Evolutionary conservation across 1,140 invertebrate genomes (phyloP).

Genomic region (Polyergus mexicanus): DNA sequence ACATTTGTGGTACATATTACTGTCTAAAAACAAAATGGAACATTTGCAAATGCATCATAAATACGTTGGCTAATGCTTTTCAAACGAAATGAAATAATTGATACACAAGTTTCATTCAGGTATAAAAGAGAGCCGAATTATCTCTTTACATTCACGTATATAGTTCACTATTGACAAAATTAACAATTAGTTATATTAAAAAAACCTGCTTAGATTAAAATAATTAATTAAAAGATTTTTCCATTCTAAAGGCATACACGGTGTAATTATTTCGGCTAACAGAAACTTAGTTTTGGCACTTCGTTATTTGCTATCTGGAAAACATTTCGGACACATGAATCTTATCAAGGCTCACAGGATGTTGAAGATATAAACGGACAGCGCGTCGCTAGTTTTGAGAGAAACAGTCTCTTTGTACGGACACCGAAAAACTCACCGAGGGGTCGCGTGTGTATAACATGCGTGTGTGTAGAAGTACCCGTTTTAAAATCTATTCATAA

Average conservation of each 20-base stretch:
- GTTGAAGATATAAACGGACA: slow-evolving; percentile 34
- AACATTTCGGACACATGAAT: neutral
- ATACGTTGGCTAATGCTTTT: neutral
- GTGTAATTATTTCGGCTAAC: neutral
- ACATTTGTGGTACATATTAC: neutral
- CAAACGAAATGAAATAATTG: neutral
- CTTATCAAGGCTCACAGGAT: slow-evolving; percentile 15
- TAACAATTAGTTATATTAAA: neutral
- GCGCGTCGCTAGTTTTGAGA: neutral
- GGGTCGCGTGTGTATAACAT: neutral
- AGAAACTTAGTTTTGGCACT: neutral
- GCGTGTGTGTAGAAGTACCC: neutral
- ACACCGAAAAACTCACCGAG: neutral
- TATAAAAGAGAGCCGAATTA: neutral
- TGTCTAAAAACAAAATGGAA: slow-evolving; percentile 13
- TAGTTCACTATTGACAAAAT: neutral
- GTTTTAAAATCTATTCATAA: slow-evolving; percentile 61
- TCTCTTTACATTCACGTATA: neutral
- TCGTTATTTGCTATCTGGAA: neutral
- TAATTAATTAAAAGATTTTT: slow-evolving; percentile 8
- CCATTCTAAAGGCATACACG: neutral
- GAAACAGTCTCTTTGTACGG: slow-evolving; percentile 17
- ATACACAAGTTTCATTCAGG: neutral
- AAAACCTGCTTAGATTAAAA: neutral
- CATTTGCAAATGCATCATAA: neutral